These are phyloP conservation scores for Oryzias curvinotus DNA, from an alignment of 2,113 vertebrate genomes.

Conservation along the genomic window DNA sequence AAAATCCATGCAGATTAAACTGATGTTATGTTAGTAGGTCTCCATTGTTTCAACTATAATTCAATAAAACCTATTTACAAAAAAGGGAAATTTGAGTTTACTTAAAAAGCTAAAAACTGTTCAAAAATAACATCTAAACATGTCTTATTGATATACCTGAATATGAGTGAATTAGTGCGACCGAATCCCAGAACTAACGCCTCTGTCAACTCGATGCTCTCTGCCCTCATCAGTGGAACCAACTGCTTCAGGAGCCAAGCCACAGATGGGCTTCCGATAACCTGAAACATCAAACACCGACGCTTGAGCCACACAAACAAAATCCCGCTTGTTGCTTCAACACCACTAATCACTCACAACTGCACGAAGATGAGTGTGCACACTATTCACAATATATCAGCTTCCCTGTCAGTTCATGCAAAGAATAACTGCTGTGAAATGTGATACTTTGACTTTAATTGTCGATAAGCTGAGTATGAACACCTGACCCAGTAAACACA, in stretches of 20 bases:
- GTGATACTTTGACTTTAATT: slow-evolving; percentile 35
- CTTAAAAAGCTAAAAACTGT: not conserved
- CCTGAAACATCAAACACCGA: slow-evolving; percentile 73
- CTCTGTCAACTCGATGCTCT: slow-evolving; percentile 96
- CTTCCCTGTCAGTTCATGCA: slow-evolving; percentile 28
- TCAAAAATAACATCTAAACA: not conserved
- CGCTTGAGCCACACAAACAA: slow-evolving; percentile 22
- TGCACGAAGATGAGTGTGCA: not conserved
- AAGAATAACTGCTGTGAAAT: slow-evolving; percentile 40
- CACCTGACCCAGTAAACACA: slow-evolving; percentile 52
- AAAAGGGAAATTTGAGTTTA: not conserved
- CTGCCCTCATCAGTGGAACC: slow-evolving; percentile 96
- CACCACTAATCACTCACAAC: slow-evolving; percentile 30
- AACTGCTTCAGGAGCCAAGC: slow-evolving; percentile 94
- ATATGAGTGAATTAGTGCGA: slow-evolving; percentile 93
- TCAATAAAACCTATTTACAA: not conserved
- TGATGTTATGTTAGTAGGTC: not conserved
- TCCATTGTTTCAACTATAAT: not conserved
- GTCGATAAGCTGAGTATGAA: slow-evolving; percentile 49
- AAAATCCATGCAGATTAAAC: not conserved
- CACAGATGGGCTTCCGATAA: slow-evolving; percentile 91
- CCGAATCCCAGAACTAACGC: slow-evolving; percentile 96
- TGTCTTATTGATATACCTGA: slow-evolving; percentile 82
- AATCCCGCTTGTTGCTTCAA: slow-evolving; percentile 5
- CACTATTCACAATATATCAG: slow-evolving; percentile 22